phyloP scores from a whole-genome alignment of 2,888 invertebrate species.

The Eutolmus rufibarbis region DNA sequence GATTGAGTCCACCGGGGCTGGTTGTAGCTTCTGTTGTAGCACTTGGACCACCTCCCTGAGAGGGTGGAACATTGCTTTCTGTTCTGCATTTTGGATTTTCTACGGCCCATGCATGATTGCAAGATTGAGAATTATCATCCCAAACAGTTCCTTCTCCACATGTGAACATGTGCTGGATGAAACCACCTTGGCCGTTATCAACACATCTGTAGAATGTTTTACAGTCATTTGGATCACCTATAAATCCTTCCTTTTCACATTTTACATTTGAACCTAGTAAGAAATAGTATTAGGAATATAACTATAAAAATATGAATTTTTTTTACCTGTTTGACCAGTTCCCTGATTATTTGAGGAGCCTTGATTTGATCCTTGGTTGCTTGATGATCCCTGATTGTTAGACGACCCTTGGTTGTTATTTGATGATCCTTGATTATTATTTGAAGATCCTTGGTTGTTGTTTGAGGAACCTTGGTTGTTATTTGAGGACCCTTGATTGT shows the following conservation, averaged over 20 bases:
- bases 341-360: slow-evolving; percentile 2
- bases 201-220: slow-evolving; percentile 69
- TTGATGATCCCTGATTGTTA: slow-evolving; percentile 10
- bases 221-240: slow-evolving; percentile 64
- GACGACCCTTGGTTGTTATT: slow-evolving; percentile 4
- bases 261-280: slow-evolving; percentile 23
- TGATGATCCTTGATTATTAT: slow-evolving; percentile 44
- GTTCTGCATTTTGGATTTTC: slow-evolving; percentile 54
- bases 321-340: background rate
- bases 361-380: slow-evolving; percentile 44
- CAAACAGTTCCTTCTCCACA: slow-evolving; percentile 69
- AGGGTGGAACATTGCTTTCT: slow-evolving; percentile 41
- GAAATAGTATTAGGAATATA: background rate
- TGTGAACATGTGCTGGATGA: slow-evolving; percentile 64
- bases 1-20: background rate
- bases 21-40: background rate
- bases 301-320: too few relatives aligned
- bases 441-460: slow-evolving; percentile 38
- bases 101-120: slow-evolving; percentile 60
- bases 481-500: slow-evolving; percentile 27
- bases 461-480: background rate
- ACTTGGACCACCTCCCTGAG: background rate
- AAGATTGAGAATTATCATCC: slow-evolving; percentile 67
- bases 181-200: slow-evolving; percentile 61
- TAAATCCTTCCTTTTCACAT: slow-evolving; percentile 62